Base-by-base conservation (phyloP, 2,888 invertebrate genomes). In the Nowickia ferox region DNA sequence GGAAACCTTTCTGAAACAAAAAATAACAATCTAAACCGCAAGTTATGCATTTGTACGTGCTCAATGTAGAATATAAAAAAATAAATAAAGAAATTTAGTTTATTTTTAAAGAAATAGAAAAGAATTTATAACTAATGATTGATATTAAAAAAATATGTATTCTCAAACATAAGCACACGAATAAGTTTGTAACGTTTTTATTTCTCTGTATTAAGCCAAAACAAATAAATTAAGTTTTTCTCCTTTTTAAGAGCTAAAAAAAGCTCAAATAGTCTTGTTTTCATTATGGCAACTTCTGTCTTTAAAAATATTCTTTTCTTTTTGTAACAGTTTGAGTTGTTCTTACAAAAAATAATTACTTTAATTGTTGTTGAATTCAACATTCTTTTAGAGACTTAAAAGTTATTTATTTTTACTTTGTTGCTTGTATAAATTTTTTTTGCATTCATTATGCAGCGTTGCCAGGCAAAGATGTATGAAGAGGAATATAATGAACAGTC, bases 11-110 rank as follows among this genome's bases (percentile, higher is more conserved):
- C n/a, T 5, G 15, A 17, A 51, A 6, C 1, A n/a, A 5, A n/a
- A n/a, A 51, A 51, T 17, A 11, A 30, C 9, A 53, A 1, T 57
- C 46, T 57, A 6, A 77, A 71, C 71, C 69, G 61, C 82, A 77
- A 55, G 48, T 69, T 71, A 42, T 48, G 66, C 46, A 69, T 46
- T 55, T 10, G 61, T 48, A 81, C 75, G 44, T 63, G 30, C 6
- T 30, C 30, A 30, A 30, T 10, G 17, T 0, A 2, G 19, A 53
- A 53, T 53, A 19, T 30, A 30, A 30, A 30, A 30, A 30, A 30
- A 22, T 22, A 22, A 30, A 22, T 13, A 55, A 11, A 55, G 6
- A 22, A 22, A 19, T 6, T 1, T 15, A 30, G 6, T 22, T 55
- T 55, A 22, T 22, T 57, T 30, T 22, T 13, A 57, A 6, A 19